Evolutionary conservation across 1,140 invertebrate species (phyloP), one percentile per base, ranked within the genome.

Genomic region (Lepidurus couesii): DNA sequence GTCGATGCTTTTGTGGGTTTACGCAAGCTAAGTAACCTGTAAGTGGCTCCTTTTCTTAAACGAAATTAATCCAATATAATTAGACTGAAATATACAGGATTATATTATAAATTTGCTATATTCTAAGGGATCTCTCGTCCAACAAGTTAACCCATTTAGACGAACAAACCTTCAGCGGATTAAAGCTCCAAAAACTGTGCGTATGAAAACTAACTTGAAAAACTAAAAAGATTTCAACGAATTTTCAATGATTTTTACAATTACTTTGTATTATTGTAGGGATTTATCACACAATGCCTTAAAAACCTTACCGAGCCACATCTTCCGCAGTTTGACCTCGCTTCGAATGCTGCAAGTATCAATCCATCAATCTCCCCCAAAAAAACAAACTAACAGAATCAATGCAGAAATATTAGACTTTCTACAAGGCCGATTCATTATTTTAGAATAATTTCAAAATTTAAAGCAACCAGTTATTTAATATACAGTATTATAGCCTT

Each of bases 1-100:
- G 85, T 86, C 74, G 85, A 84, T 0, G 81, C 84, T 10, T 84
- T 87, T 77, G 84, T 82, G 74, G 86, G 86, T 24, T 81, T 86
- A 74, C 80, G 82, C 16, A 81, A 81, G 3, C 53, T 65, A 65
- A 65, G n/a, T 21, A 65, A 65, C 53, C 21, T 65, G 53, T 65
- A 21, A 65, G 53, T 65, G 1, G 34, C 3, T 4, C 34, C 4
- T 34, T 34, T 34, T 34, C 34, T 34, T 34, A 34, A 34, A 4
- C 4, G 34, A 4, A 34, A 34, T 4, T 3, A 34, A 34, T 4
- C 2, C 24, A 24, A 24, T 24, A 24, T 24, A 34, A 34, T 34
- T 4, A 34, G 2, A 4, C 34, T 34, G 34, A 34, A 34, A 4
- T 4, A 4, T 34, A 3, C 3, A 34, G 34, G 34, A 4, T 3